phyloP scores from a whole-genome alignment of 2,888 invertebrate genomes.

The Eueremaeus valkanovi region DNA sequence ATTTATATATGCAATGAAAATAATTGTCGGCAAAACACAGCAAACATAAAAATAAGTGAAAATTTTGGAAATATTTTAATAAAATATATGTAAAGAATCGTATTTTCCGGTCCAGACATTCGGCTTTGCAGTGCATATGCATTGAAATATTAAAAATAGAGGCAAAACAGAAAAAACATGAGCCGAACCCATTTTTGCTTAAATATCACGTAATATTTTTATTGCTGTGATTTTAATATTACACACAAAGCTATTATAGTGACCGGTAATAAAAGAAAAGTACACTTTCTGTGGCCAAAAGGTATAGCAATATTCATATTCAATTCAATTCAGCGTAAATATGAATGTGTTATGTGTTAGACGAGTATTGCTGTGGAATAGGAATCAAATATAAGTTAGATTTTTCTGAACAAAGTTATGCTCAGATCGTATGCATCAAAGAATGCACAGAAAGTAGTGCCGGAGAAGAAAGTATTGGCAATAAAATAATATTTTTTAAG shows the following conservation, averaged over 20 bases:
- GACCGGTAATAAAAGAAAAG: conserved; percentile 15
- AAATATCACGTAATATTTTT: conserved; percentile 32
- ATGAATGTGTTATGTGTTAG: not conserved
- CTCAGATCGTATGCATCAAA: conserved; percentile 9
- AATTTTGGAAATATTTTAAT: not conserved
- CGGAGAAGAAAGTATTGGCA: not conserved
- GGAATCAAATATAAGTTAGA: not conserved
- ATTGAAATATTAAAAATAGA: not conserved
- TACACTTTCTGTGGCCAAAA: not conserved
- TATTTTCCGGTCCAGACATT: not conserved
- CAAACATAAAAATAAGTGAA: no score
- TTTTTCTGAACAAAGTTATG: not conserved
- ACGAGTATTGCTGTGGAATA: not conserved
- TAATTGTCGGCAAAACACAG: no score
- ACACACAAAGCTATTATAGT: conserved; percentile 5
- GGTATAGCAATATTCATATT: conserved; percentile 26
- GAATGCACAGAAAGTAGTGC: not conserved
- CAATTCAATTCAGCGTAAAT: conserved; percentile 22
- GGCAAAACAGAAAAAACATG: not conserved
- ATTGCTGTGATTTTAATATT: conserved; percentile 29
- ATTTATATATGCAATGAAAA: no score
- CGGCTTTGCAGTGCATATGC: not conserved
- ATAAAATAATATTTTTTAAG: conserved; percentile 9
- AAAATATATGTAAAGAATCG: not conserved
- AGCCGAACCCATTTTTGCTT: not conserved